A percentile compares a stretch with the other conserved stretches of the same genome.
These are phyloP conservation scores for Chaetodon trifascialis DNA, from an alignment of 2,113 vertebrate genomes.

Conservation along the genomic window DNA sequence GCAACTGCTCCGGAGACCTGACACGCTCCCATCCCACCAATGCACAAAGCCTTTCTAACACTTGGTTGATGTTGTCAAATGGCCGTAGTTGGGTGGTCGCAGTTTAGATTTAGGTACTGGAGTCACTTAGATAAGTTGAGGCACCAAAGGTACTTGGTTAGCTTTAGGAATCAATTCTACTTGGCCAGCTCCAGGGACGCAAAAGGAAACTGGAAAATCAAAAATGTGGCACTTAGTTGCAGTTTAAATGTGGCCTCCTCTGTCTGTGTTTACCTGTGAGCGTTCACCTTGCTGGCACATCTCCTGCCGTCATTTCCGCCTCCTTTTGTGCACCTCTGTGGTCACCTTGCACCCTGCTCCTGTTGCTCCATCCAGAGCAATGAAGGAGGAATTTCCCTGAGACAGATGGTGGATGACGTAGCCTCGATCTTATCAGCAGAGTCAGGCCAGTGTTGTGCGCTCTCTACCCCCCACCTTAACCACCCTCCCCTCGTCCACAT, in stretches of 20 bases:
- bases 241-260: background rate
- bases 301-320: background rate
- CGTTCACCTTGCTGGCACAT: background rate
- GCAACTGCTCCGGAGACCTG: no score
- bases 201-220: background rate
- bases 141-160: no score
- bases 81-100: no score
- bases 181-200: background rate
- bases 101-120: no score
- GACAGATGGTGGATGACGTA: slow-evolving; percentile 68
- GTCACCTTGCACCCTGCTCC: background rate
- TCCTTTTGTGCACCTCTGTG: background rate
- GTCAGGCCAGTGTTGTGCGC: slow-evolving; percentile 30
- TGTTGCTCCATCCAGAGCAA: background rate
- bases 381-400: slow-evolving; percentile 65
- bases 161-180: no score
- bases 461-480: slow-evolving; percentile 19
- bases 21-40: no score
- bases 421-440: slow-evolving; percentile 28
- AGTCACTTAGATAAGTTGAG: no score
- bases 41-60: no score
- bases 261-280: background rate
- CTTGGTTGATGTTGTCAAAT: no score
- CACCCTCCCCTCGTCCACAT: slow-evolving; percentile 43
- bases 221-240: background rate